phyloP scores from a whole-genome alignment of 2,888 invertebrate genomes.

The Helleia helle region DNA sequence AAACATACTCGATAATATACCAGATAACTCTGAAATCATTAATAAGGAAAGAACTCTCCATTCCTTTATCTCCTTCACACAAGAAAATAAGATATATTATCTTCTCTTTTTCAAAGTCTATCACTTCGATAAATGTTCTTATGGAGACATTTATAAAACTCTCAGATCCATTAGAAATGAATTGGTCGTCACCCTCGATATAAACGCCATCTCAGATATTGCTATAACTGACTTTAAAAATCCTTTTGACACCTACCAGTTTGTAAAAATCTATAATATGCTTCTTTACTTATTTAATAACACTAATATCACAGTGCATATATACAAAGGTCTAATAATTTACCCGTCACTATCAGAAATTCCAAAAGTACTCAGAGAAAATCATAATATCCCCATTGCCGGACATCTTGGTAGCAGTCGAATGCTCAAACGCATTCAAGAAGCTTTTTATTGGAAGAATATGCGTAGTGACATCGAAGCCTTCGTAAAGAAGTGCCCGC shows the following conservation, averaged over 20 bases:
- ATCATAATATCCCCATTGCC: neutral
- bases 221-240: slow-evolving; percentile 7
- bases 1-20: neutral
- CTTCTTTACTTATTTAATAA: too few species aligned
- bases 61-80: too few species aligned
- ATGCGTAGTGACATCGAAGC: too few species aligned
- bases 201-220: neutral
- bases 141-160: neutral
- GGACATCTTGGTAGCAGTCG: too few species aligned
- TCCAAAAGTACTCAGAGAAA: neutral
- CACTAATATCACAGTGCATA: too few species aligned
- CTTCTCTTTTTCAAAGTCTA: neutral
- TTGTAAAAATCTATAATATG: too few species aligned
- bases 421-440: too few species aligned
- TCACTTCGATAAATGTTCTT: neutral
- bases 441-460: too few species aligned
- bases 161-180: neutral
- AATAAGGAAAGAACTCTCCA: slow-evolving; percentile 1
- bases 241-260: slow-evolving; percentile 1
- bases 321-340: too few species aligned
- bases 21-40: neutral
- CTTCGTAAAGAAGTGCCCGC: neutral
- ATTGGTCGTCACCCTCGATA: neutral
- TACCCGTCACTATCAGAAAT: neutral
- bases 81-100: neutral